Evolutionary conservation across 2,797 vertebrate genomes (phyloP), one percentile per base, ranked within the genome.

Genomic region (Cossypha dichroa): DNA sequence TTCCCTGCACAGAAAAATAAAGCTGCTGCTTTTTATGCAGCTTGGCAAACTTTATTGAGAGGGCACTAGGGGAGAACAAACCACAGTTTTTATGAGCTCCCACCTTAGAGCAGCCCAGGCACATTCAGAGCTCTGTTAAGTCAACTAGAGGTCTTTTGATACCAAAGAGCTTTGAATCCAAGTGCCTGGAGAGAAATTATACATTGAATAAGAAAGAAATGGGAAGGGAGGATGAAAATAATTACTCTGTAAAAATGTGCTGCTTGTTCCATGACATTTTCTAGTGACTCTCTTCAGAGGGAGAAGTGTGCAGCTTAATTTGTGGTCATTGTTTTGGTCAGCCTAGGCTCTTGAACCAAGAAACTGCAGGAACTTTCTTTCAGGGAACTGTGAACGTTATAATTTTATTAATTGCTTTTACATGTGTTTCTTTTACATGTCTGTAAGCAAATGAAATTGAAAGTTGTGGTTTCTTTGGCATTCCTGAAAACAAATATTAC

Each of bases 401-500:
- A 94, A 94, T 96, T 97, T 93, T 93, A 91, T 94, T 97, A 97
- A 98, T 97, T 97, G 82, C 67, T 98, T 98, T 97, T 98, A 92
- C 94, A 97, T 95, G 91, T 97, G 93, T 89, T 97, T 97, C 88
- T 97, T 97, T 97, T 94, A 97, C 93, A 94, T 94, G 88, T 97
- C 95, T 98, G 89, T 97, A 97, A 95, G 92, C 63, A 93, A 96
- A 94, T 93, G 84, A 69, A 97, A 97, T 92, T 97, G 93, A 94
- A 96, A 85, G 62, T 26, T 97, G 96, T 11, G 97, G 97, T 97
- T 98, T 95, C 91, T 94, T 95, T 88, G 86, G 66, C 64, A 68
- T 84, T 77, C 93, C 86, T 97, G 93, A 90, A 96, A 95, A 81
- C 66, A 92, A 96, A 95, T 93, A 82, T 92, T 87, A 89, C 88